Evolutionary conservation across 2,888 invertebrate genomes (phyloP).

Genomic region (Therioaphis trifolii): DNA sequence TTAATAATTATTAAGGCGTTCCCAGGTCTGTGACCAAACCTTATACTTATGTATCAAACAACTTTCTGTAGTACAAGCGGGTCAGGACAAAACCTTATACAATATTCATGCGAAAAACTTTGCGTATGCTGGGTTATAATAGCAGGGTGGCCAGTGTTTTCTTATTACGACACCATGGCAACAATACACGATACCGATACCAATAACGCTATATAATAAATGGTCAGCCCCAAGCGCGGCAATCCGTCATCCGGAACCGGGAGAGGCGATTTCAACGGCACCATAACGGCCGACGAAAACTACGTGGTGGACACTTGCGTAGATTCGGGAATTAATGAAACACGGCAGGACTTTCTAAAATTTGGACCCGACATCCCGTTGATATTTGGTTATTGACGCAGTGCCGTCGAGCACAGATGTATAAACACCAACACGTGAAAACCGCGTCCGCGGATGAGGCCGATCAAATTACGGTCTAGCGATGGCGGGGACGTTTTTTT

Average conservation of each 20-base stretch:
- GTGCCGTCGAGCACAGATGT: no score
- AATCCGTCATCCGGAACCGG: not conserved
- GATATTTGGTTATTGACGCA: no score
- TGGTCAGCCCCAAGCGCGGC: not conserved
- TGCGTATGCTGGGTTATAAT: no score
- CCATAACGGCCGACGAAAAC: no score
- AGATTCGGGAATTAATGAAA: no score
- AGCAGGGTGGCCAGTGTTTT: not conserved
- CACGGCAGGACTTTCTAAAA: no score
- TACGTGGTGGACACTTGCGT: no score
- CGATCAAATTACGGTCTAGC: no score
- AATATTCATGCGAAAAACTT: slow-evolving; percentile 51
- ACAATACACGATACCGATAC: slow-evolving; percentile 11
- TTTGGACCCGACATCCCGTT: no score
- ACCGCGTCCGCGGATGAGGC: no score
- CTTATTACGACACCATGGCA: slow-evolving; percentile 36
- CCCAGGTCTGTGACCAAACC: slow-evolving; percentile 15
- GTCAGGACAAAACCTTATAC: not conserved
- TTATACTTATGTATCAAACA: slow-evolving; percentile 46
- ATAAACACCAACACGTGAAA: no score
- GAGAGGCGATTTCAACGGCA: not conserved
- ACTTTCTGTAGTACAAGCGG: slow-evolving; percentile 25
- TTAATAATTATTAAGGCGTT: slow-evolving; percentile 50
- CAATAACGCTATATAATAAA: not conserved
- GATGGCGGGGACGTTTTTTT: no score